These are phyloP conservation scores for Planococcus citri DNA, from an alignment of 1,140 invertebrate species.

Conservation along the genomic window DNA sequence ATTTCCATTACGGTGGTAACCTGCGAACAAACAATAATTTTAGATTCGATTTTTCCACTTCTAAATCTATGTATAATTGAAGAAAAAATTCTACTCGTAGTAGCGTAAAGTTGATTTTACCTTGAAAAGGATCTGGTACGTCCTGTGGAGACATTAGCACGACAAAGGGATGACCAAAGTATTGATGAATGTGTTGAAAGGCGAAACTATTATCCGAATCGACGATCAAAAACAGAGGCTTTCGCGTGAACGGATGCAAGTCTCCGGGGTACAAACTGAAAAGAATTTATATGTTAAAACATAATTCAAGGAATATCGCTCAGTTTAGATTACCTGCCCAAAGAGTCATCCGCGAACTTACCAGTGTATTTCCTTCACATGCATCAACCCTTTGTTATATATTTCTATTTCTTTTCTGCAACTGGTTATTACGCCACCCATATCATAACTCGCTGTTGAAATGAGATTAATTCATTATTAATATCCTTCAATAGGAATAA, in stretches of 20 bases:
- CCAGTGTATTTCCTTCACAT: constrained; percentile 66
- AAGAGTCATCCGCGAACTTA: constrained; percentile 29
- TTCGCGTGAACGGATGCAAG: constrained; percentile 58
- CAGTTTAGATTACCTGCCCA: background rate
- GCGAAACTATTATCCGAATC: constrained; percentile 92
- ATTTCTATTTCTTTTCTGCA: constrained; percentile 61
- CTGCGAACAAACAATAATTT: constrained; percentile 37
- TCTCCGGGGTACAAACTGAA: constrained; percentile 80
- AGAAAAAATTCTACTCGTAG: too few species aligned
- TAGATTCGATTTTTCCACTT: background rate
- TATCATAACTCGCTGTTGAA: constrained; percentile 72
- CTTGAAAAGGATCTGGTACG: constrained; percentile 67
- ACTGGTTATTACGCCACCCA: constrained; percentile 80
- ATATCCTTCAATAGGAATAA: background rate
- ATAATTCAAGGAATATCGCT: constrained; percentile 21
- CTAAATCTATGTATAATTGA: background rate
- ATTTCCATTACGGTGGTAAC: constrained; percentile 81
- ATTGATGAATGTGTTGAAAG: constrained; percentile 80
- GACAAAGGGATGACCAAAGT: constrained; percentile 90
- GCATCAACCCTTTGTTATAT: constrained; percentile 44
- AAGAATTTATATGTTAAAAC: too few species aligned
- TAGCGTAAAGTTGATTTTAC: constrained; percentile 35
- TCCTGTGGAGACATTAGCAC: constrained; percentile 89
- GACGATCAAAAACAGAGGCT: constrained; percentile 70
- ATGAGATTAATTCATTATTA: constrained; percentile 20